These are phyloP conservation scores for Lycopodina hypogea DNA, from an alignment of 37 sponge, comb jelly and placozoan species.

Conservation along the genomic window DNA sequence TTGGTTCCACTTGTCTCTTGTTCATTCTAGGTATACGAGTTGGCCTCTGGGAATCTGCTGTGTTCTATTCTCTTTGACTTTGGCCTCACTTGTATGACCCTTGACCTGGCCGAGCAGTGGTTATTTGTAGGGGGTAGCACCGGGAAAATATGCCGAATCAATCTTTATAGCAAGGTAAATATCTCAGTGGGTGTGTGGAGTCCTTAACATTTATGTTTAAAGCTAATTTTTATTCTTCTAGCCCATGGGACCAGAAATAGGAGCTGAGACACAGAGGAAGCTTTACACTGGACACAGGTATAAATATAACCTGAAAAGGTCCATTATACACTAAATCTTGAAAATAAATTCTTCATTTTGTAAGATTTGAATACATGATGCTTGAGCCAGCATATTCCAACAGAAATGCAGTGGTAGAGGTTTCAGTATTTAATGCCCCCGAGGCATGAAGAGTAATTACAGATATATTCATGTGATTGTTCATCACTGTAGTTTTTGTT, in stretches of 20 bases:
- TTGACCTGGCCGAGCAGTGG: slow-evolving; percentile 47
- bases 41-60: slow-evolving; percentile 60
- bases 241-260: background rate
- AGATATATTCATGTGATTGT: background rate
- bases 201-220: too few relatives aligned
- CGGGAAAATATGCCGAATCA: slow-evolving; percentile 58
- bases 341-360: too few relatives aligned
- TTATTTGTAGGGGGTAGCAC: slow-evolving; percentile 64
- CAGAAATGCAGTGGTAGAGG: too few relatives aligned
- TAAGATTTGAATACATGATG: too few relatives aligned
- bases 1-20: too few relatives aligned
- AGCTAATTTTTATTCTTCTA: too few relatives aligned
- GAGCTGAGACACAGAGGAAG: background rate
- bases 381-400: too few relatives aligned
- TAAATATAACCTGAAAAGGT: too few relatives aligned
- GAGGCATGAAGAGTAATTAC: too few relatives aligned
- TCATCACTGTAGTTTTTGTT: too few relatives aligned
- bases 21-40: slow-evolving; percentile 80
- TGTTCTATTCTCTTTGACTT: slow-evolving; percentile 69
- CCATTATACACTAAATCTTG: too few relatives aligned
- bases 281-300: slow-evolving; percentile 2
- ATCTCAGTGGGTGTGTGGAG: background rate
- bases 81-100: slow-evolving; percentile 55
- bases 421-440: too few relatives aligned
- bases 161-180: slow-evolving; percentile 58